Percentiles rank a stretch among this genome's conserved stretches.
These are phyloP conservation scores for Nephrocerus scutellatus DNA, from an alignment of 2,888 invertebrate genomes.

Conservation along the genomic window DNA sequence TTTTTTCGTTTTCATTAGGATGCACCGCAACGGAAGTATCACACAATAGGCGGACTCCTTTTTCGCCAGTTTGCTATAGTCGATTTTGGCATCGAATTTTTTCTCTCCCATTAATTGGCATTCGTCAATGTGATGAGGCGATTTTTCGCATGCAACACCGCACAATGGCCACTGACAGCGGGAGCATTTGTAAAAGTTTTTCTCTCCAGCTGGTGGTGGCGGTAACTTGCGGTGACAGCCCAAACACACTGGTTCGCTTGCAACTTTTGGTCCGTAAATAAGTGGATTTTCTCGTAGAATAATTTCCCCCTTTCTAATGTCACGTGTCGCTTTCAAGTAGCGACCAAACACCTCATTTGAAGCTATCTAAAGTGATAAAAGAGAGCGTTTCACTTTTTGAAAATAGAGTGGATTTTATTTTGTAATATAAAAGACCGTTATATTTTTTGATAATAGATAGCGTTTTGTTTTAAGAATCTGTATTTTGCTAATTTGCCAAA, in stretches of 20 bases:
- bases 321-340: conserved; percentile 59
- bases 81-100: conserved; percentile 55
- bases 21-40: conserved; percentile 59
- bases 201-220: conserved; percentile 37
- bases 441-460: too few relatives aligned
- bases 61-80: conserved; percentile 26
- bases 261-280: conserved; percentile 60
- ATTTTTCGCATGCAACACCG: conserved; percentile 53
- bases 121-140: conserved; percentile 53
- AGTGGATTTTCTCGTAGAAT: conserved; percentile 61
- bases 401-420: too few relatives aligned
- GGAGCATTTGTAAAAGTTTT: conserved; percentile 55
- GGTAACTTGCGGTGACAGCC: conserved; percentile 53
- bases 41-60: conserved; percentile 61
- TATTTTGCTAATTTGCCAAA: too few relatives aligned
- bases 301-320: conserved; percentile 61
- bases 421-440: too few relatives aligned
- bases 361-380: too few relatives aligned
- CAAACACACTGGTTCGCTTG: conserved; percentile 56
- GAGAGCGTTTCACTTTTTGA: too few relatives aligned
- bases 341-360: conserved; percentile 55
- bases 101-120: conserved; percentile 56
- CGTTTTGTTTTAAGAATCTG: too few relatives aligned
- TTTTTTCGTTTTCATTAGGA: conserved; percentile 54
- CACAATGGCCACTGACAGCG: conserved; percentile 67